These are phyloP conservation scores for Acanthornis magna DNA, from an alignment of 2,797 vertebrate genomes.

Conservation along the genomic window DNA sequence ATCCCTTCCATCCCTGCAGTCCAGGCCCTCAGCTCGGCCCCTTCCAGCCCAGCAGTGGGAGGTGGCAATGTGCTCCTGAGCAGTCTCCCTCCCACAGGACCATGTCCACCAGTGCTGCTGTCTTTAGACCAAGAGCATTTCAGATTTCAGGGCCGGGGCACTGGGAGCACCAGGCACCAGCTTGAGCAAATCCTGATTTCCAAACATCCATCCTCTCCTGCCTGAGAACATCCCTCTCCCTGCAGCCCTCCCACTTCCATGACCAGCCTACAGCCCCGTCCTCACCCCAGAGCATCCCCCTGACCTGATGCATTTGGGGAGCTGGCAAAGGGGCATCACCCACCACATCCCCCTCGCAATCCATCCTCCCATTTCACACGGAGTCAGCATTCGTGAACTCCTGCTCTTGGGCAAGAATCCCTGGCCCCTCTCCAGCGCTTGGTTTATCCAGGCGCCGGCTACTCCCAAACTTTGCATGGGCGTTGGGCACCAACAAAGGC, in stretches of 20 bases:
- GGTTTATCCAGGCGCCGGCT: constrained; percentile 9
- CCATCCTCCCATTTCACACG: rapidly evolving
- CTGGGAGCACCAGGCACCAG: background rate
- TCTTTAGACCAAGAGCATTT: background rate
- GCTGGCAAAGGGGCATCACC: background rate
- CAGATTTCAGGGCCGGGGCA: background rate
- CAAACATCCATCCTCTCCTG: background rate
- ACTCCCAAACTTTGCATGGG: constrained; percentile 43
- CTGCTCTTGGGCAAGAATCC: constrained; percentile 20
- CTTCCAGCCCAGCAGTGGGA: rapidly evolving
- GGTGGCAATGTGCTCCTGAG: background rate
- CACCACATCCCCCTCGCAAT: rapidly evolving
- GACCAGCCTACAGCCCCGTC: rapidly evolving
- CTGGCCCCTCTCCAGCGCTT: constrained; percentile 6
- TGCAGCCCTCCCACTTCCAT: background rate
- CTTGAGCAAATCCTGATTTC: background rate
- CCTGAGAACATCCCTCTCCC: background rate
- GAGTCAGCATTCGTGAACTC: background rate
- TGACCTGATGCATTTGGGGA: background rate
- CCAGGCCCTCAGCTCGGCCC: background rate
- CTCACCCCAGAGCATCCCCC: background rate
- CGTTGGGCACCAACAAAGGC: constrained; percentile 29
- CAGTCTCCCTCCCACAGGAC: background rate
- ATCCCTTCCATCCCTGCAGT: rapidly evolving
- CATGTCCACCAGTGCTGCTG: rapidly evolving